Base-by-base conservation (phyloP, 2,797 vertebrate genomes). In the Eupleurogrammus muticus region DNA sequence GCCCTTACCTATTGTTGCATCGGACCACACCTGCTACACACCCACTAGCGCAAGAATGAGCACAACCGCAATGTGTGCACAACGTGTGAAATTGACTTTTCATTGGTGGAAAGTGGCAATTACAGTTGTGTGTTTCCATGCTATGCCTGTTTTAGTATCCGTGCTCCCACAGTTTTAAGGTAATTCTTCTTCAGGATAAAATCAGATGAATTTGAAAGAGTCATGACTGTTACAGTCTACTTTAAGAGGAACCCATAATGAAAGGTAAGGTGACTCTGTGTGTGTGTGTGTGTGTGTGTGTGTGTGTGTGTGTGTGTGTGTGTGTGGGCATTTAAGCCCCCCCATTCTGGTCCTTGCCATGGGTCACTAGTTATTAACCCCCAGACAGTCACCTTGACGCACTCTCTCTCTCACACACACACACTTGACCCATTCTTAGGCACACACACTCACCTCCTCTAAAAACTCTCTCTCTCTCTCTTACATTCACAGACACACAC, bases 331-430 rank as follows among this genome's bases (percentile, higher is more conserved):
- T 61, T 85, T 77, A 84, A 82, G 60, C 52, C 58, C 68, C 36
- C 46, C 58, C 53, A 20, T 75, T 68, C 56, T 78, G 40, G 74
- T 74, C 59, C 49, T 54, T 69, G 77, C 63, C 78, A 51, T 72
- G 83, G 91, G 90, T 90, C 88, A 88, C 40, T 87, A 77, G 87
- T 84, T 92, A 91, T 92, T 91, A 92, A 92, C 91, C 91, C 75
- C 66, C 50, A 85, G 80, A 84, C 76, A 87, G 87, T 90, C 87
- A 92, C 90, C 87, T 90, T 90, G 81, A 78, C 65, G 35, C 73
- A 74, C 73, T 56, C 35, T 2, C 12, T 63, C 69, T 54, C 40
- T 14, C 53, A 49, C 58, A 47, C 40, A 56, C 20, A 46, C 32
- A 52, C 49, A 64, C 65, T 12, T 64, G 63, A 73, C 49, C 69